These are phyloP conservation scores for Myotis brandtii DNA, from an alignment of 2,113 vertebrate species.

Conservation along the genomic window DNA sequence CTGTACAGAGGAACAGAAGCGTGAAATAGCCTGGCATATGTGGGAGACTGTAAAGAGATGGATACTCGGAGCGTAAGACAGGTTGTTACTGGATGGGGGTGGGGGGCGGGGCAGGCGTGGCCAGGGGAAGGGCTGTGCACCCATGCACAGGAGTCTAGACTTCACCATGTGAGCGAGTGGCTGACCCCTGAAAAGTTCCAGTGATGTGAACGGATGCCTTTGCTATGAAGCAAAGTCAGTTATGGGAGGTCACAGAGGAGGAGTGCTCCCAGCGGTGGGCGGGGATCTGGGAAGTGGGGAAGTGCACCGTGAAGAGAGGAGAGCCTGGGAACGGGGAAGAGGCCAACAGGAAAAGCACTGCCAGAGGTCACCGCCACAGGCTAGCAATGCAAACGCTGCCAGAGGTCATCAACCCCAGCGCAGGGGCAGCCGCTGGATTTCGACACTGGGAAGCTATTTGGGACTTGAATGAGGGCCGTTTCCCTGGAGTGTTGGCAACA, in stretches of 20 bases:
- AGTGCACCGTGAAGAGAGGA: not conserved
- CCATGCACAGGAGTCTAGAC: not conserved
- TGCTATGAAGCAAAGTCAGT: not conserved
- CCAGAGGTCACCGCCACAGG: not conserved
- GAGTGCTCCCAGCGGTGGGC: not conserved
- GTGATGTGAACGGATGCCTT: not conserved
- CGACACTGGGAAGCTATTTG: not conserved
- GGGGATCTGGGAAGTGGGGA: not conserved
- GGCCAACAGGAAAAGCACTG: accelerated
- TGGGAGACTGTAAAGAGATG: not conserved
- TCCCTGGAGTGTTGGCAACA: not conserved
- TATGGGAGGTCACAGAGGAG: not conserved
- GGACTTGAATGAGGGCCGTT: not conserved
- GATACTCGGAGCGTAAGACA: not conserved
- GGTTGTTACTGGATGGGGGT: not conserved
- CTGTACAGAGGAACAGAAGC: constrained; percentile 35
- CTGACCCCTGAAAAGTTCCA: not conserved
- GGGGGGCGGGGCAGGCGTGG: not conserved
- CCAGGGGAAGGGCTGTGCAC: not conserved
- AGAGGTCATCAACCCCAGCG: not conserved
- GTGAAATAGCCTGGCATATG: constrained; percentile 43
- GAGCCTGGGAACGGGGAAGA: no score
- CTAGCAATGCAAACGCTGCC: not conserved
- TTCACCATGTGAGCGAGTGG: not conserved
- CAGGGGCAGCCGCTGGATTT: not conserved